phyloP scores from a whole-genome alignment of 2,113 vertebrate genomes.

The Dromaius novaehollandiae region DNA sequence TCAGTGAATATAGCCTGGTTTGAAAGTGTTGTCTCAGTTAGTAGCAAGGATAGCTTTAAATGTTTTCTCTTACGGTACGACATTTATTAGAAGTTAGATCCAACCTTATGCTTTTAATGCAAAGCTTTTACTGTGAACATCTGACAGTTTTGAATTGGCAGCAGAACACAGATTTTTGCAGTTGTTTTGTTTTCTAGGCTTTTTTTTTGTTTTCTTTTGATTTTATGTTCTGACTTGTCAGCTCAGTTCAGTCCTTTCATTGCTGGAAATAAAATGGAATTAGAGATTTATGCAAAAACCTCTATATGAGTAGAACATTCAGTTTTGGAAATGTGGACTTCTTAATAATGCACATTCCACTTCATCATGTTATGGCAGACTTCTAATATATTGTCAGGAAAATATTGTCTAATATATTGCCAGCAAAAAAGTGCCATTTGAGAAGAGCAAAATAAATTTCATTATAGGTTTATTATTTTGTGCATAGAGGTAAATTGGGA shows the following conservation, averaged over 20 bases:
- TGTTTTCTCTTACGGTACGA: background rate
- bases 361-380: background rate
- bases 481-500: background rate
- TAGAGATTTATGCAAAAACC: background rate
- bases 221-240: constrained; percentile 25
- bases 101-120: background rate
- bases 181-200: background rate
- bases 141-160: background rate
- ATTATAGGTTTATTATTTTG: background rate
- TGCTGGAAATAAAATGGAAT: background rate
- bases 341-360: background rate
- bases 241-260: background rate
- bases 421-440: background rate
- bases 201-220: background rate
- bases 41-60: background rate
- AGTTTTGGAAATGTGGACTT: background rate
- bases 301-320: background rate
- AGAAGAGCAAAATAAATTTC: background rate
- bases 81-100: background rate
- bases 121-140: background rate
- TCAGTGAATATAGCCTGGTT: background rate
- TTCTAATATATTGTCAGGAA: background rate
- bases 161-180: background rate
- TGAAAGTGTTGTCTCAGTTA: background rate
- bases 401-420: background rate